Percentiles rank a stretch among this genome's conserved stretches.
phyloP scores from a whole-genome alignment of 2,797 vertebrate species.

The Steatocranus sp. region DNA sequence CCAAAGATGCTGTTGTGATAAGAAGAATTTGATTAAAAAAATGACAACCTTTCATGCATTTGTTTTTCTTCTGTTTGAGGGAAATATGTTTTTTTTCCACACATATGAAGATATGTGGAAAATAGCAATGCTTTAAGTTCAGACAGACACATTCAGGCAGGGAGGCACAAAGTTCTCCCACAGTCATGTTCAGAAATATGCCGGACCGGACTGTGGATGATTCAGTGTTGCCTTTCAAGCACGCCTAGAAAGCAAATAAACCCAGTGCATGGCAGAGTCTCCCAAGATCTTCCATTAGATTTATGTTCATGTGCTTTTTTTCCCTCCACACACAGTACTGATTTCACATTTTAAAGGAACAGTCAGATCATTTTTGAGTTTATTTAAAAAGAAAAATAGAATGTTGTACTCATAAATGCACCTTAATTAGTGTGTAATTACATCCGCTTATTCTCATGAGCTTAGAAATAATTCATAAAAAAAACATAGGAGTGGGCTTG shows the following conservation, averaged over 20 bases:
- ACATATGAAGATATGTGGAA: not conserved
- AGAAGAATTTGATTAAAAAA: slow-evolving; percentile 51
- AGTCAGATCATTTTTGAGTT: not conserved
- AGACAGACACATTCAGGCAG: not conserved
- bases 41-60: slow-evolving; percentile 21
- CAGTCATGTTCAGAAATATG: not conserved
- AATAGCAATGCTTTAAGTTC: not conserved
- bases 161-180: not conserved
- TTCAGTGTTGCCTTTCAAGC: slow-evolving; percentile 6
- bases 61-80: slow-evolving; percentile 10
- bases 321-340: accelerated
- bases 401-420: not conserved
- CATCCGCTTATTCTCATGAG: not conserved
- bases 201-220: not conserved
- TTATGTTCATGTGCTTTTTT: not conserved
- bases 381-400: not conserved
- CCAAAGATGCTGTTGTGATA: slow-evolving; percentile 42
- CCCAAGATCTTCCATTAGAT: not conserved
- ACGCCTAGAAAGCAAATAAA: slow-evolving; percentile 24
- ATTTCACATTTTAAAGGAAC: not conserved
- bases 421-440: not conserved
- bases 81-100: not conserved
- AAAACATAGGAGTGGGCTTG: not conserved
- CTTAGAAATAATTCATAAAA: not conserved
- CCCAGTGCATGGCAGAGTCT: not conserved